Percentiles rank a stretch among this genome's conserved stretches.
phyloP scores from a whole-genome alignment of 2,113 vertebrate species.

The Bostrychus sinensis region DNA sequence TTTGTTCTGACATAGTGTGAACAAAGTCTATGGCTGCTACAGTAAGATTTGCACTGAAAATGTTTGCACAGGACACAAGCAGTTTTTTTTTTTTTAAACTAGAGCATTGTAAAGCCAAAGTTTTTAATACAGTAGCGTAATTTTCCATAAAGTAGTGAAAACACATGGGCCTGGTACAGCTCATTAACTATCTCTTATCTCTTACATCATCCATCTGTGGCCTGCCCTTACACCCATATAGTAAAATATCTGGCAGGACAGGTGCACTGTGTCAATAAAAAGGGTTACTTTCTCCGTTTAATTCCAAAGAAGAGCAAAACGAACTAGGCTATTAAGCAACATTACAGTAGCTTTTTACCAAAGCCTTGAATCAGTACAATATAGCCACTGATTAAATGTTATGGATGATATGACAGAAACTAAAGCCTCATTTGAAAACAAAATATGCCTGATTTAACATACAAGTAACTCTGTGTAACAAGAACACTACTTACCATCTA shows the following conservation, averaged over 20 bases:
- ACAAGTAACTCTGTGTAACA: too few species aligned
- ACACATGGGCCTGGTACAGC: not conserved
- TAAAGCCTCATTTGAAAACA: too few species aligned
- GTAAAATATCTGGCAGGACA: conserved; percentile 1
- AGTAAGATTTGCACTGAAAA: not conserved
- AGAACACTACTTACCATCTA: too few species aligned
- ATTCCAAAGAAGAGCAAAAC: not conserved
- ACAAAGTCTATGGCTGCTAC: not conserved
- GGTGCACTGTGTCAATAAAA: not conserved
- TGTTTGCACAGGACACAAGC: not conserved
- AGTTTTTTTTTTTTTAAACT: not conserved
- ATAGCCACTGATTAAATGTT: too few species aligned
- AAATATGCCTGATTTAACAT: too few species aligned
- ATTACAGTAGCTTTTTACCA: too few species aligned
- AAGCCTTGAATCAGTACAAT: too few species aligned
- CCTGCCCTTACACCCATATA: not conserved
- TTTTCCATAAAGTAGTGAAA: not conserved
- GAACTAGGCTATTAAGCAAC: too few species aligned
- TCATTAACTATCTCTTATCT: conserved; percentile 3
- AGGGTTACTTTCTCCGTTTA: not conserved
- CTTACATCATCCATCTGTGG: conserved; percentile 3
- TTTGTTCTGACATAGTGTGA: not conserved
- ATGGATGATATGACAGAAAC: too few species aligned
- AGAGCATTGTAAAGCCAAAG: not conserved
- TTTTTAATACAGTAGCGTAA: not conserved